phyloP scores from a whole-genome alignment of 2,113 vertebrate genomes.

The Gavialis gangeticus region DNA sequence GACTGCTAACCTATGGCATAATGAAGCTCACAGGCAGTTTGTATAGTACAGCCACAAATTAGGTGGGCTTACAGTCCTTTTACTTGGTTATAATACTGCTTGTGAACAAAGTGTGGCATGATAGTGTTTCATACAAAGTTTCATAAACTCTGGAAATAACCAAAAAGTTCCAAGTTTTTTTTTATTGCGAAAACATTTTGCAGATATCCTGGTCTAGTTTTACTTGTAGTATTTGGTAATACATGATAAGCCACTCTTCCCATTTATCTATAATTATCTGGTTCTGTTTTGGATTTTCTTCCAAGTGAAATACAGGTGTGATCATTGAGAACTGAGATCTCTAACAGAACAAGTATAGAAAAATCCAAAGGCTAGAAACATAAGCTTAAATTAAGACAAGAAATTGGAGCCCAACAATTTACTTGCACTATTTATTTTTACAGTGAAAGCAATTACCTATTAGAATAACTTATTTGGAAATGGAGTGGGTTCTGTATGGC shows the following conservation, averaged over 20 bases:
- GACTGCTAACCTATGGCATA: neutral
- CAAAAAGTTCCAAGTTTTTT: too few relatives aligned
- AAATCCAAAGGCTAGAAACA: neutral
- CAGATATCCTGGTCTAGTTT: too few relatives aligned
- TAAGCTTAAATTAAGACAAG: neutral
- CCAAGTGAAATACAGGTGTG: neutral
- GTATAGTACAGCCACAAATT: neutral
- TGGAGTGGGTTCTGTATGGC: neutral
- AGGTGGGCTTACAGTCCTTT: neutral
- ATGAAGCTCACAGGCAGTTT: neutral
- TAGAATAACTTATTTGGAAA: neutral
- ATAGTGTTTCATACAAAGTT: neutral
- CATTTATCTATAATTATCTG: neutral
- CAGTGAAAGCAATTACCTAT: neutral
- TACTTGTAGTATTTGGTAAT: neutral
- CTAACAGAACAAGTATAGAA: neutral
- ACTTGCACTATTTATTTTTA: neutral
- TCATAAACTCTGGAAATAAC: too few relatives aligned
- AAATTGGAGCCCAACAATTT: neutral
- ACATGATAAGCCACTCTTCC: neutral
- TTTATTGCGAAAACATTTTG: too few relatives aligned
- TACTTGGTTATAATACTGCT: neutral
- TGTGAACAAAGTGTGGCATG: neutral
- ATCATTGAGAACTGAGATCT: neutral
- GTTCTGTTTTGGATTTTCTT: neutral